Evolutionary conservation across 1,140 invertebrate genomes (phyloP).

Genomic region (Pollicipes pollicipes): DNA sequence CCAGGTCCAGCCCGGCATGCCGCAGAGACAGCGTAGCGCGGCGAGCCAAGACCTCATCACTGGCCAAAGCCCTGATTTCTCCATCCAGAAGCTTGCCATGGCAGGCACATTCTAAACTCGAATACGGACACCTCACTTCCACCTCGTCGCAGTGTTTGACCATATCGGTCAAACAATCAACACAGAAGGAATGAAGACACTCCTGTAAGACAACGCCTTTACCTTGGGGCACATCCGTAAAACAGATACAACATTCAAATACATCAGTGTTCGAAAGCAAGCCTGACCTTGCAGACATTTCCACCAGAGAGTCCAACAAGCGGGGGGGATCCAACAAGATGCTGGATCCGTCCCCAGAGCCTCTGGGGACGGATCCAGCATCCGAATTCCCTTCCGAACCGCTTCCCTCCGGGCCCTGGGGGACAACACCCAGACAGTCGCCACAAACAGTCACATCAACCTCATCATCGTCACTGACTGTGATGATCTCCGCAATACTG

Average conservation of each 20-base stretch:
- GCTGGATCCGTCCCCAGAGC: no score
- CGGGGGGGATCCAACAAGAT: no score
- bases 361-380: no score
- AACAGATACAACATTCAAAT: background rate
- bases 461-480: no score
- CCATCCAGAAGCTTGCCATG: background rate
- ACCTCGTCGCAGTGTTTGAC: background rate
- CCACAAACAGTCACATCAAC: no score
- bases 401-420: no score
- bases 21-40: background rate
- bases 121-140: background rate
- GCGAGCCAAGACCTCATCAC: background rate
- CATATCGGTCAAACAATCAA: background rate
- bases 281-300: no score
- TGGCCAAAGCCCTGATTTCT: background rate
- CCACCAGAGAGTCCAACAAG: no score
- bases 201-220: background rate
- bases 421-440: no score
- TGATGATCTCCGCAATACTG: no score
- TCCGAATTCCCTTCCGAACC: no score
- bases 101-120: background rate
- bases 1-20: background rate
- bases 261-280: no score
- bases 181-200: background rate
- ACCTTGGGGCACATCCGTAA: background rate